Base-by-base conservation (phyloP, 1,140 invertebrate genomes). In the Neelides sp. region DNA sequence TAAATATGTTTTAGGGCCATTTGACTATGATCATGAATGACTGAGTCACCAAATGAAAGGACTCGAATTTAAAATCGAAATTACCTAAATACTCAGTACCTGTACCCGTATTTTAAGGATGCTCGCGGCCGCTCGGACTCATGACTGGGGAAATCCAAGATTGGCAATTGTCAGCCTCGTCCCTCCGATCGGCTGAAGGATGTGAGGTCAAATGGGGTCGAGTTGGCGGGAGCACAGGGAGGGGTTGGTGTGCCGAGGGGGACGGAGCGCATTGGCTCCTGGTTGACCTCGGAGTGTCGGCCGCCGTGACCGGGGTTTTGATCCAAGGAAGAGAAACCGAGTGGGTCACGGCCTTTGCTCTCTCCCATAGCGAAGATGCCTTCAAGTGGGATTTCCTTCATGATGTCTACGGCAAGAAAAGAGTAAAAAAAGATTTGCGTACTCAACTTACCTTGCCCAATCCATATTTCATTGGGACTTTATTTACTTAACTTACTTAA, bases 91-190 rank as follows among this genome's bases (percentile, higher is more conserved):
- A 42, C 17, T 26, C n/a, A 32, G 7, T 32, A 8, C n/a, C n/a
- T 32, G 7, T 32, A 32, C 28, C n/a, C 15, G n/a, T 26, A 17
- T 22, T 39, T 24, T 2, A 51, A 65, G 66, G 63, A 17, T 70
- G 68, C 52, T 65, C 66, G 15, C 55, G 61, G 22, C 72, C 73
- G 12, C 63, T 76, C 57, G 75, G 75, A 2, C 65, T 76, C 66
- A 75, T 73, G 55, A 69, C 71, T 1, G 74, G 73, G 1, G 62
- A 64, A 4, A 73, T 77, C 36, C 65, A 71, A 60, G 75, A 77
- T 61, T 76, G 75, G 73, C 75, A 77, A 61, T 69, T 77, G 42
- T 70, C 73, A 4, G 71, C 74, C 8, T 73, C 71, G 8, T 75
- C 73, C 15, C 66, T 67, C 2, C 69, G 69, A 50, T 68, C 69